phyloP scores from a whole-genome alignment of 2,797 vertebrate genomes.

The Sebastes diaconus region DNA sequence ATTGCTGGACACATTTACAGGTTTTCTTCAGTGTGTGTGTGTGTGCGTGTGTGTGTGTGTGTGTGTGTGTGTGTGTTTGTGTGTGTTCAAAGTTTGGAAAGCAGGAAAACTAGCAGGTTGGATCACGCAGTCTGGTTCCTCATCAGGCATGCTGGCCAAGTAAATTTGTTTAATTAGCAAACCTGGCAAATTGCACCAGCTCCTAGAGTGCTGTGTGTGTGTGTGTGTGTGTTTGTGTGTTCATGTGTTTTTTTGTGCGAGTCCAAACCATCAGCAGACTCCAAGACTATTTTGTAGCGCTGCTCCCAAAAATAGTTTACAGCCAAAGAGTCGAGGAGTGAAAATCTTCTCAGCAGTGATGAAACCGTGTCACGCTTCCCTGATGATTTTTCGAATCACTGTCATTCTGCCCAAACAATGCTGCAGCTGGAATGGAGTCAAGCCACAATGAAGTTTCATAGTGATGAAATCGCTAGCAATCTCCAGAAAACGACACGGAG shows the following conservation, averaged over 20 bases:
- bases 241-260: constrained; percentile 28
- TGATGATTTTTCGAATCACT: constrained; percentile 63
- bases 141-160: constrained; percentile 68
- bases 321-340: constrained; percentile 56
- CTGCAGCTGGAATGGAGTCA: constrained; percentile 61
- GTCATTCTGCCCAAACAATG: constrained; percentile 72
- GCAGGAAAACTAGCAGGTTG: constrained; percentile 62
- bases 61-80: neutral
- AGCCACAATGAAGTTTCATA: constrained; percentile 46
- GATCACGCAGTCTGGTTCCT: constrained; percentile 61
- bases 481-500: constrained; percentile 41
- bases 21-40: constrained; percentile 4
- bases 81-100: constrained; percentile 46
- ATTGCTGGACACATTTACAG: constrained; percentile 30
- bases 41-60: neutral
- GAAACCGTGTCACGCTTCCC: constrained; percentile 70
- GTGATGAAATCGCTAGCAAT: constrained; percentile 78
- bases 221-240: constrained; percentile 25
- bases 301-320: constrained; percentile 63
- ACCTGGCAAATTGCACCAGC: constrained; percentile 71
- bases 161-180: constrained; percentile 81
- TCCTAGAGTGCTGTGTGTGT: constrained; percentile 55
- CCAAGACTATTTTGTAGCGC: constrained; percentile 54
- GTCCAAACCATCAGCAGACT: constrained; percentile 57
- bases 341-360: constrained; percentile 67